phyloP scores from a whole-genome alignment of 2,113 vertebrate species.

The Strix aluco region DNA sequence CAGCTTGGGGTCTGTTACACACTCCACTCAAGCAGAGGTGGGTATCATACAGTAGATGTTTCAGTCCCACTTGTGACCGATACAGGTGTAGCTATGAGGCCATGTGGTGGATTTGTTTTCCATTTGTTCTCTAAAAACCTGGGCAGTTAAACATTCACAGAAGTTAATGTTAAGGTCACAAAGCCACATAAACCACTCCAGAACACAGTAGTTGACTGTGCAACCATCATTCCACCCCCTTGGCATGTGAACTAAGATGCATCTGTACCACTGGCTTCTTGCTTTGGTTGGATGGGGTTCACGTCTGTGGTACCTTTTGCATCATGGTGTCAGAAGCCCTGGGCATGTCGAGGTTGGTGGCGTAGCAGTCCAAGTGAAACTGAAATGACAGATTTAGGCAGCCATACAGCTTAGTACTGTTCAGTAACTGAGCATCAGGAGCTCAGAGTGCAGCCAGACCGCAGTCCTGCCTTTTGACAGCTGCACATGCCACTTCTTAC shows the following conservation, averaged over 20 bases:
- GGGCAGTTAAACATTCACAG: conserved; percentile 22
- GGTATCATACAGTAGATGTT: background rate
- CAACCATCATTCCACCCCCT: background rate
- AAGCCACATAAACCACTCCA: background rate
- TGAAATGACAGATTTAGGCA: background rate
- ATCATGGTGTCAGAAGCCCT: background rate
- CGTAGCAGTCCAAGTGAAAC: background rate
- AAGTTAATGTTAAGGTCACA: background rate
- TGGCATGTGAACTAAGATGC: background rate
- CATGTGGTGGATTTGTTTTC: background rate
- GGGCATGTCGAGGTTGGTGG: background rate
- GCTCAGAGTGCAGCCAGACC: background rate
- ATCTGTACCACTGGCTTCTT: background rate
- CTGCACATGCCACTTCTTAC: rapidly evolving
- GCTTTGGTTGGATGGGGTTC: background rate
- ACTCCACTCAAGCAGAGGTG: background rate
- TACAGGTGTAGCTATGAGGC: background rate
- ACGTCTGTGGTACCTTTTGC: background rate
- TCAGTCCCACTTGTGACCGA: background rate
- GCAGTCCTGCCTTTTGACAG: background rate
- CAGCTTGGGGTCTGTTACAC: background rate
- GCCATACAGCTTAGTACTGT: rapidly evolving
- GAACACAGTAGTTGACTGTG: rapidly evolving
- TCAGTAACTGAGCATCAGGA: background rate
- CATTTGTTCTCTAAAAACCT: background rate